Conservation (phyloP, 2,797 vertebrate genomes). For the Gephyroberyx darwinii region DNA sequence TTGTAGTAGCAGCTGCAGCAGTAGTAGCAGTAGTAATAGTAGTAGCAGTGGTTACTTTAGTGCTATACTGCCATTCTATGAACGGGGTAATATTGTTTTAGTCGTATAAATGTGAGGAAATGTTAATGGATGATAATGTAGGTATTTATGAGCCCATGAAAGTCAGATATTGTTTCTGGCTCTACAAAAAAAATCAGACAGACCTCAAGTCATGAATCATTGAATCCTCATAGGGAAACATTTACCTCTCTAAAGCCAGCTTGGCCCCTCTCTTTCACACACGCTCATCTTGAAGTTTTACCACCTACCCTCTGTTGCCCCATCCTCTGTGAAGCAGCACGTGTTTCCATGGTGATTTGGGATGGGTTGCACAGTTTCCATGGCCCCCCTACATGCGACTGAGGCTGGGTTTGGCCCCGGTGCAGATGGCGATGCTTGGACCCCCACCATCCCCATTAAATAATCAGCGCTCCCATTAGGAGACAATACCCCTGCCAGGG, state of each 20-base stretch:
- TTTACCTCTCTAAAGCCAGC: slow-evolving; percentile 38
- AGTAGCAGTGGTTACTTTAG: neutral
- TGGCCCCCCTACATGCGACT: neutral
- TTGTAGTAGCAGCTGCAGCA: too few relatives aligned
- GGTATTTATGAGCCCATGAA: slow-evolving; percentile 74
- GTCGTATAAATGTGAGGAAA: slow-evolving; percentile 45
- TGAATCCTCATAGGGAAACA: slow-evolving; percentile 46
- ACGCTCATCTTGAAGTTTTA: slow-evolving; percentile 25
- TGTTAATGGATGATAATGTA: slow-evolving; percentile 73
- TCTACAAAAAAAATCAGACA: slow-evolving; percentile 41
- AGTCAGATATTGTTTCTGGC: slow-evolving; percentile 57
- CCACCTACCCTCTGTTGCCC: slow-evolving; percentile 9
- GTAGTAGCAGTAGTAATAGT: too few relatives aligned
- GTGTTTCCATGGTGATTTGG: slow-evolving; percentile 35
- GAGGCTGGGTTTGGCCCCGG: neutral
- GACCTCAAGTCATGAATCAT: slow-evolving; percentile 50
- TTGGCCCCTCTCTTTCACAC: neutral
- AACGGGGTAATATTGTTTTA: slow-evolving; percentile 37
- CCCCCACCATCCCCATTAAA: slow-evolving; percentile 27
- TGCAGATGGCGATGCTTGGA: slow-evolving; percentile 38
- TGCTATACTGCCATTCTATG: slow-evolving; percentile 16
- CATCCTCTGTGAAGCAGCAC: neutral
- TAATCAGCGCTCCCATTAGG: slow-evolving; percentile 20
- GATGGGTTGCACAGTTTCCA: neutral
- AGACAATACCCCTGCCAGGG: neutral